phyloP scores from a whole-genome alignment of 2,888 invertebrate genomes.

The Erebia ligea region DNA sequence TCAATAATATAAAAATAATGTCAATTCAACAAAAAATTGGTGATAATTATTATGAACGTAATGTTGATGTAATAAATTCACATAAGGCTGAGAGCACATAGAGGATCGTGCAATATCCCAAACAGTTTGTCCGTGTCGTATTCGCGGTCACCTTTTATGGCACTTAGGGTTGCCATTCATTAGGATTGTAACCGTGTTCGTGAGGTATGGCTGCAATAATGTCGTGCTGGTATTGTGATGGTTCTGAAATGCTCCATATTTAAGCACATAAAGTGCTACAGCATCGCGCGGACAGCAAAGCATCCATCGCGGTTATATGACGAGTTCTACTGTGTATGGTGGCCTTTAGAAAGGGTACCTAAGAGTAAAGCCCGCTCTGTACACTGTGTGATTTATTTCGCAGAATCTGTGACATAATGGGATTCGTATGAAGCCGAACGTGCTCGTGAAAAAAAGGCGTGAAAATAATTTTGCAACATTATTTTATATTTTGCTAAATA shows the following conservation, averaged over 20 bases:
- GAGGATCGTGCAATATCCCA: constrained; percentile 46
- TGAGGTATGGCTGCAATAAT: constrained; percentile 40
- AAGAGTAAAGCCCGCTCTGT: too few species aligned
- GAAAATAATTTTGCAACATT: too few species aligned
- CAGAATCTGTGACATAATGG: too few species aligned
- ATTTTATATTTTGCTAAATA: too few species aligned
- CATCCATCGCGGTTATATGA: too few species aligned
- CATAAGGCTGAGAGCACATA: constrained; percentile 26
- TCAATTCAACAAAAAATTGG: background rate
- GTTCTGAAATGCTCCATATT: constrained; percentile 32
- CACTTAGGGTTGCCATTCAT: constrained; percentile 47
- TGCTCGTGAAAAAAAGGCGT: too few species aligned
- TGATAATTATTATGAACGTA: background rate
- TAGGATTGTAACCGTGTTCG: constrained; percentile 43
- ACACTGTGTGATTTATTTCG: too few species aligned
- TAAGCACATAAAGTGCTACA: too few species aligned
- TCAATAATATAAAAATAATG: background rate
- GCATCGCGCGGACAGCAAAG: too few species aligned
- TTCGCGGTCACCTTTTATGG: constrained; percentile 63
- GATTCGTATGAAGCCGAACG: too few species aligned
- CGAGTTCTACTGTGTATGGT: too few species aligned
- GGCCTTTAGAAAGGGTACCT: too few species aligned
- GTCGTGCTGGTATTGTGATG: constrained; percentile 39
- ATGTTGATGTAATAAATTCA: constrained; percentile 1
- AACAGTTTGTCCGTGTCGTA: constrained; percentile 47